These are phyloP conservation scores for Tyrannus savana DNA, from an alignment of 2,113 vertebrate genomes.

Conservation along the genomic window DNA sequence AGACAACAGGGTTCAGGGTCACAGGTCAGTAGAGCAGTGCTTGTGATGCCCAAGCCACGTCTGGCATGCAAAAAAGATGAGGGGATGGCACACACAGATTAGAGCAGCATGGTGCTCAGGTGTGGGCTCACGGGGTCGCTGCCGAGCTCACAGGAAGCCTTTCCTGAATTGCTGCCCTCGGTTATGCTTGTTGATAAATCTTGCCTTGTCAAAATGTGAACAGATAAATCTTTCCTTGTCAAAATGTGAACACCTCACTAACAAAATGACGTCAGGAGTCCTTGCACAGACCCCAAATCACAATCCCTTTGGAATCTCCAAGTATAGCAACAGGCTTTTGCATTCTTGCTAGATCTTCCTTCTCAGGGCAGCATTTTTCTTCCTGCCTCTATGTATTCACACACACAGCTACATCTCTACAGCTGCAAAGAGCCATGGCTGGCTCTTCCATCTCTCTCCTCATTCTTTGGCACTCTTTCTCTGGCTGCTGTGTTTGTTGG, in stretches of 20 bases:
- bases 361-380: background rate
- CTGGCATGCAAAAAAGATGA: rapidly evolving
- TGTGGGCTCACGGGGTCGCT: background rate
- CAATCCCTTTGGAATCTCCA: background rate
- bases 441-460: background rate
- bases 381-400: no score
- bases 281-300: rapidly evolving
- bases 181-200: rapidly evolving
- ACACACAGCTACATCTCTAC: background rate
- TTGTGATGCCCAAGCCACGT: background rate
- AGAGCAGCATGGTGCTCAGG: background rate
- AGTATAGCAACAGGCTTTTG: background rate
- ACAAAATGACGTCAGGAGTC: background rate
- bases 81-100: background rate
- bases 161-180: background rate
- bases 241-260: background rate
- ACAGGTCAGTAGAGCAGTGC: background rate
- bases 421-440: background rate
- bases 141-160: background rate
- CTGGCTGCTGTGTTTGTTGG: background rate
- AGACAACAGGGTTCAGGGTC: background rate
- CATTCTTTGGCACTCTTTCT: no score
- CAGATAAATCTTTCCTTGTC: background rate
- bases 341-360: background rate
- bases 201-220: background rate